phyloP scores from a whole-genome alignment of 2,888 invertebrate genomes.

The Ramazzottius varieornatus region DNA sequence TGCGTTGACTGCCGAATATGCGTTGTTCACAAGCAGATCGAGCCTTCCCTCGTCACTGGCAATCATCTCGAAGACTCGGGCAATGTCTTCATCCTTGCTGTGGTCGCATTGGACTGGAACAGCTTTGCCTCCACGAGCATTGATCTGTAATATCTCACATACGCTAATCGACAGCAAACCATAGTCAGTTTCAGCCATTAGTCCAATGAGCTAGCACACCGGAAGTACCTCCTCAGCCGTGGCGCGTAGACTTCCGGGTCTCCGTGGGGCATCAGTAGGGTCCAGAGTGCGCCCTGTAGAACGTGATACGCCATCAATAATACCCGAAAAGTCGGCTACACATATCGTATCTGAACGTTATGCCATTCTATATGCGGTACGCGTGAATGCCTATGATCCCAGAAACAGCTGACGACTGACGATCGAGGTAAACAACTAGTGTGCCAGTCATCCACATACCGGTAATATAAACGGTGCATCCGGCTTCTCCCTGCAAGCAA shows the following conservation, averaged over 20 bases:
- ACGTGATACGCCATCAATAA: no score
- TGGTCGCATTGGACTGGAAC: conserved; percentile 24
- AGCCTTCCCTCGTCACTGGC: conserved; percentile 20
- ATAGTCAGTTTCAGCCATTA: no score
- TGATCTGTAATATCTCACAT: conserved; percentile 15
- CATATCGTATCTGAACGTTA: no score
- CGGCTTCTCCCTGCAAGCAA: conserved; percentile 24
- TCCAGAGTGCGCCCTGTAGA: neutral
- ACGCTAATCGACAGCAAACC: no score
- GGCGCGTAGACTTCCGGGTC: neutral
- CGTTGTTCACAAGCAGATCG: conserved; percentile 25
- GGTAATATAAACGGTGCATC: conserved; percentile 26
- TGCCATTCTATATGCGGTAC: no score
- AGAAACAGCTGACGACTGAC: no score
- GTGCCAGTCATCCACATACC: conserved; percentile 14
- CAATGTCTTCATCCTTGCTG: conserved; percentile 19
- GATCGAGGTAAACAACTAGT: no score
- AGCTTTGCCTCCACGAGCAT: conserved; percentile 18
- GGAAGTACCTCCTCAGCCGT: neutral
- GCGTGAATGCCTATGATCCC: no score
- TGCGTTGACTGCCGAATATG: conserved; percentile 20
- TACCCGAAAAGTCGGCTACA: no score
- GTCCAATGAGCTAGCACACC: neutral
- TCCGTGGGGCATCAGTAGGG: neutral
- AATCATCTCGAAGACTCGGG: conserved; percentile 20